Conservation (phyloP, 2,888 invertebrate genomes). For the Leucoma salicis region DNA sequence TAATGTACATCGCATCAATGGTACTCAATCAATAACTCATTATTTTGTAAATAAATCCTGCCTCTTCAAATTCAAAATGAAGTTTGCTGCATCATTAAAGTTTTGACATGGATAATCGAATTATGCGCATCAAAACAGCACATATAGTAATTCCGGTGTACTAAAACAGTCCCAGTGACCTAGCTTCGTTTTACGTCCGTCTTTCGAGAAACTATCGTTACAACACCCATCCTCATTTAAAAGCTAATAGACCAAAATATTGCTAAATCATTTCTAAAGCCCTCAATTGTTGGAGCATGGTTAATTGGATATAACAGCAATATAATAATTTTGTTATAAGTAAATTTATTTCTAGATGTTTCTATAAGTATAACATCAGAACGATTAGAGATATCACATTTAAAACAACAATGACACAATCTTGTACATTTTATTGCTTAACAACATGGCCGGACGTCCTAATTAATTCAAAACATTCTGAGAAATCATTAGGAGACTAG, state of each 20-base stretch:
- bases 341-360: too few relatives aligned
- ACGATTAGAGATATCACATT: too few relatives aligned
- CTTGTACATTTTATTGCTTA: conserved; percentile 30
- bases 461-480: conserved; percentile 41
- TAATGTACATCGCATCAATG: too few relatives aligned
- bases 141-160: neutral
- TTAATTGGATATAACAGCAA: too few relatives aligned
- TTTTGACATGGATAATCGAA: conserved; percentile 20
- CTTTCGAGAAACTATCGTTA: neutral
- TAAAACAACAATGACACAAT: conserved; percentile 38
- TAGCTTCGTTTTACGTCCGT: neutral
- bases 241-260: neutral
- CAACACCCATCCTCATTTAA: neutral
- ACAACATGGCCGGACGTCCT: conserved; percentile 30
- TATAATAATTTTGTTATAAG: too few relatives aligned
- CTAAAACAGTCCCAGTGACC: neutral
- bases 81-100: too few relatives aligned
- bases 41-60: too few relatives aligned
- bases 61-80: too few relatives aligned
- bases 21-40: too few relatives aligned
- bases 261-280: too few relatives aligned
- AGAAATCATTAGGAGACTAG: conserved; percentile 31
- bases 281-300: too few relatives aligned
- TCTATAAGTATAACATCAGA: too few relatives aligned
- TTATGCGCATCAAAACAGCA: conserved; percentile 17